Evolutionary conservation across 2,888 invertebrate species (phyloP).

Genomic region (Drosophila fulvimacula): DNA sequence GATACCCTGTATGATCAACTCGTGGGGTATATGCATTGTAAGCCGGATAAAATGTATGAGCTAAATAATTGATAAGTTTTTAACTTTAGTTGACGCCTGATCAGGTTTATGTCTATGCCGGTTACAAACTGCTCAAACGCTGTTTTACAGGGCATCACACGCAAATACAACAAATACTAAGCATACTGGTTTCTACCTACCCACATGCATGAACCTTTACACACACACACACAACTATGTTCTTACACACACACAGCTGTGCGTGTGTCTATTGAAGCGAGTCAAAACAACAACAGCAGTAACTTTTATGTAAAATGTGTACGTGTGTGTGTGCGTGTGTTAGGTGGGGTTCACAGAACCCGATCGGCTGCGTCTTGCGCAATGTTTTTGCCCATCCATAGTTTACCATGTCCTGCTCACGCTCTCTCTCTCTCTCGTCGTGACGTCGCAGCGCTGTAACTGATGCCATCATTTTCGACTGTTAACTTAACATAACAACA

Average conservation of each 20-base stretch:
- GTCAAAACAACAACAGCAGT: conserved; percentile 26
- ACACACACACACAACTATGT: conserved; percentile 5
- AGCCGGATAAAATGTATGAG: not conserved
- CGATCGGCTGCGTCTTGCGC: conserved; percentile 52
- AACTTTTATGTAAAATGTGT: conserved; percentile 8
- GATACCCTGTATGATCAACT: not conserved
- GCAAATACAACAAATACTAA: conserved; percentile 27
- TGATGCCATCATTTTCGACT: conserved; percentile 36
- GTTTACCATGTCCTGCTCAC: conserved; percentile 46
- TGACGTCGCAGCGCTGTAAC: conserved; percentile 38
- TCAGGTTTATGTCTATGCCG: not conserved
- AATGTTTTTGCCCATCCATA: conserved; percentile 45
- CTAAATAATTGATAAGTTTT: not conserved
- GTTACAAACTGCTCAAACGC: too few relatives aligned
- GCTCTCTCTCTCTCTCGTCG: conserved; percentile 10
- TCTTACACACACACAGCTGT: conserved; percentile 14
- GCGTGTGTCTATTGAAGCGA: conserved; percentile 54
- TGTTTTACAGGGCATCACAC: not conserved
- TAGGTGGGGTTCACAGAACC: conserved; percentile 69
- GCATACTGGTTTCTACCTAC: conserved; percentile 58
- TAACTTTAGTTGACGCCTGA: not conserved
- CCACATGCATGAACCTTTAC: conserved; percentile 17
- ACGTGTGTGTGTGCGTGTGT: conserved; percentile 33
- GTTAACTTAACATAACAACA: conserved; percentile 50
- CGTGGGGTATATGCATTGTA: too few relatives aligned